Evolutionary conservation across 1,140 invertebrate species (phyloP).

Genomic region (Ruditapes philippinarum): DNA sequence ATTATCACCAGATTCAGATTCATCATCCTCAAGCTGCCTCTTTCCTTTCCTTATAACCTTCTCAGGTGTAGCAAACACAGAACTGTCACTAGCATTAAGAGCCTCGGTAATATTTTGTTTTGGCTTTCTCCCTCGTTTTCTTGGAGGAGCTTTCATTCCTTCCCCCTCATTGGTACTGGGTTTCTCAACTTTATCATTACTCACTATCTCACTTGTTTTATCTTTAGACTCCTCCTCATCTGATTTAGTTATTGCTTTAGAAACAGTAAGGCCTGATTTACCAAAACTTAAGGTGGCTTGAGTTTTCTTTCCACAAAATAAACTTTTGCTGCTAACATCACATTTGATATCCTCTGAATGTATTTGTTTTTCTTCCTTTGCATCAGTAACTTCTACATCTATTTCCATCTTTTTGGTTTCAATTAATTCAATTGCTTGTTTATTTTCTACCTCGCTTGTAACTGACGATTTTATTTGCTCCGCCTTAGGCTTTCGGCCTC

Average conservation of each 20-base stretch:
- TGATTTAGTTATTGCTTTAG: not conserved
- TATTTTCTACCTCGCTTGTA: not conserved
- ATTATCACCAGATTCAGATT: not conserved
- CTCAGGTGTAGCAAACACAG: conserved; percentile 41
- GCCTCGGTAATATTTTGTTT: not conserved
- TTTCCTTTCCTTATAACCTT: not conserved
- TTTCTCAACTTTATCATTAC: not conserved
- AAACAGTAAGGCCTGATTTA: conserved; percentile 34
- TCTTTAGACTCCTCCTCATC: not conserved
- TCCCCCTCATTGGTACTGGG: not conserved
- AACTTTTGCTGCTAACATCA: not conserved
- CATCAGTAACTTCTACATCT: not conserved
- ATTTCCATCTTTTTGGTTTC: not conserved
- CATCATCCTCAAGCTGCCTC: not conserved
- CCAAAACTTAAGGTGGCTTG: conserved; percentile 50
- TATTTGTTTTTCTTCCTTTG: not conserved
- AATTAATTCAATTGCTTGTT: not conserved
- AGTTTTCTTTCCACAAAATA: conserved; percentile 13
- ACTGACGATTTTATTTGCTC: not conserved
- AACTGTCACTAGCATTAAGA: conserved; percentile 22
- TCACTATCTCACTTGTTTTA: not conserved
- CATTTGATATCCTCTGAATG: not conserved
- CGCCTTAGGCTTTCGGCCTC: not conserved
- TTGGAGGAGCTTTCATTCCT: not conserved
- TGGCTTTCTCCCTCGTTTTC: not conserved